Evolutionary conservation across 2,113 vertebrate species (phyloP), one percentile per base, ranked within the genome.

Genomic region (Zosterops pallidus): DNA sequence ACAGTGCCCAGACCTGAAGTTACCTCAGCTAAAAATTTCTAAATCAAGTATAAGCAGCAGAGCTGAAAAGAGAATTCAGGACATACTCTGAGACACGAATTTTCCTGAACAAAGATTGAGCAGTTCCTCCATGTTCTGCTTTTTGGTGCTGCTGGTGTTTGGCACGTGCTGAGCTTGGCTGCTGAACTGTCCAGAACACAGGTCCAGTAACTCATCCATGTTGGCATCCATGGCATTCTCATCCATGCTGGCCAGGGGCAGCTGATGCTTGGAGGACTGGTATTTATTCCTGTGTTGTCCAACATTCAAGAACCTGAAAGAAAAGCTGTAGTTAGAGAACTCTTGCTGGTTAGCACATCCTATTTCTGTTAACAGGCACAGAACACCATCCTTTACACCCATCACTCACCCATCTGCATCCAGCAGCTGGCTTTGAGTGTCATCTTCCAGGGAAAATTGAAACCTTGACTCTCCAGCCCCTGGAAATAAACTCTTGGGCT

Each of bases 151-250:
- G 91, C 82, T 94, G 56, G 55, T 35, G 31, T 88, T 64, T 10
- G 92, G 93, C 71, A 53, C 19, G 0, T 86, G 96, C 53, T 97
- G 95, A 44, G 89, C 35, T 86, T 92, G 97, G 70, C 96, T 90
- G 47, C 93, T 96, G 10, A 99, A 99, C 39, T 97, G 98, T 1
- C 99, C 99, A 0, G 99, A 99, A 68, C 99, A 99, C 90, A 99
- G 82, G 67, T 99, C 98, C 83, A 99, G 57, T 28, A 99, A 96
- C 86, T 99, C 99, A 22, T 98, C 99, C 99, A 99, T 99, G 88
- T 99, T 99, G 64, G 99, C 99, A 21, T 99, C 99, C 99, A 99
- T 99, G 7, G 99, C 99, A 23, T 99, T 99, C 92, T 99, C 99
- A 67, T 99, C 99, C 98, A 99, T 98, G 77, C 98, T 99, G 60